A percentile compares a stretch with the other conserved stretches of the same genome.
Evolutionary conservation across 2,888 invertebrate species (phyloP).

Genomic region (Perizoma affinitatum): DNA sequence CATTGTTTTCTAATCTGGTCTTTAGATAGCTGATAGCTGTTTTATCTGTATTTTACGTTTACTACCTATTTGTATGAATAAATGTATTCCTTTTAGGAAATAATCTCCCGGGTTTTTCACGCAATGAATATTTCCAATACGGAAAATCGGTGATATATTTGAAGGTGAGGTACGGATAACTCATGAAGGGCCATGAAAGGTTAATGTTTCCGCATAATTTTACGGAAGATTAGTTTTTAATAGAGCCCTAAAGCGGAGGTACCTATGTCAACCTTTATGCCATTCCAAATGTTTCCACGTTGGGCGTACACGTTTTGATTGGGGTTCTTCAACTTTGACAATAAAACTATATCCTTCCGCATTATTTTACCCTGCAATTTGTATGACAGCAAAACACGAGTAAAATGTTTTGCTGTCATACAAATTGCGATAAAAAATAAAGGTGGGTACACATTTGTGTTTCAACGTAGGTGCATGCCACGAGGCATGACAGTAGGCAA

Average conservation of each 20-base stretch:
- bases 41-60: too few relatives aligned
- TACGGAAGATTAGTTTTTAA: constrained; percentile 40
- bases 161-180: constrained; percentile 22
- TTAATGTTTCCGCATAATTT: constrained; percentile 42
- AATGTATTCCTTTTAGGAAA: too few relatives aligned
- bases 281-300: constrained; percentile 16
- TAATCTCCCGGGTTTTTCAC: constrained; percentile 14
- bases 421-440: too few relatives aligned
- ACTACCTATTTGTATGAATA: too few relatives aligned
- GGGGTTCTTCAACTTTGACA: constrained; percentile 10
- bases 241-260: constrained; percentile 26
- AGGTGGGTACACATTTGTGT: too few relatives aligned
- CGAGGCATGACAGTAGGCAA: too few relatives aligned
- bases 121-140: constrained; percentile 35
- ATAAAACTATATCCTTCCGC: background rate
- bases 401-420: too few relatives aligned
- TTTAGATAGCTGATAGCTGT: too few relatives aligned
- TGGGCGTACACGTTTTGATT: constrained; percentile 11
- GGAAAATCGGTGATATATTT: constrained; percentile 4
- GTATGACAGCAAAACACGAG: too few relatives aligned
- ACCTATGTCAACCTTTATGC: constrained; percentile 28
- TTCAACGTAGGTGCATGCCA: too few relatives aligned
- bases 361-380: too few relatives aligned
- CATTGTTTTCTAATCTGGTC: too few relatives aligned
- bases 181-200: constrained; percentile 30